A percentile compares a stretch with the other conserved stretches of the same genome.
These are phyloP conservation scores for Agrotis puta DNA, from an alignment of 2,888 invertebrate genomes.

Conservation along the genomic window DNA sequence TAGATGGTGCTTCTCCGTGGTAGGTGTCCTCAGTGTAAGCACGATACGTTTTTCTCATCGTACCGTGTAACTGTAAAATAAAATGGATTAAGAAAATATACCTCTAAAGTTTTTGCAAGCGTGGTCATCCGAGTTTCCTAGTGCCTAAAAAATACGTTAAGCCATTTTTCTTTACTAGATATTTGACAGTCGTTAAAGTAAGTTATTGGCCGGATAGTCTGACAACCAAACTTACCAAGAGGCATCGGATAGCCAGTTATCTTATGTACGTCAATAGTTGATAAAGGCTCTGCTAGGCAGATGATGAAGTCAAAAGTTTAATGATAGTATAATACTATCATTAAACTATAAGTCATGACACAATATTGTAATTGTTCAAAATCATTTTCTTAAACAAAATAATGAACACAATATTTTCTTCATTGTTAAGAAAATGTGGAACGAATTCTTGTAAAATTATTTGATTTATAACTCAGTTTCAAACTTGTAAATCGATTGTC, in stretches of 20 bases:
- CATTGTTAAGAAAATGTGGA: not conserved
- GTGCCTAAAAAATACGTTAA: no score
- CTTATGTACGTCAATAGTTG: no score
- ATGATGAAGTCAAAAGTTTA: no score
- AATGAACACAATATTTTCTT: not conserved
- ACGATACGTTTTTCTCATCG: conserved; percentile 91
- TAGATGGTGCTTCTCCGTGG: conserved; percentile 90
- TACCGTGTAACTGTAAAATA: conserved; percentile 92
- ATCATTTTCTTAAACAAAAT: not conserved
- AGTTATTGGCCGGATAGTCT: no score
- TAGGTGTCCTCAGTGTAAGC: conserved; percentile 93
- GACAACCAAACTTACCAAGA: no score
- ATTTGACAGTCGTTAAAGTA: no score
- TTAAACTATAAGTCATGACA: not conserved
- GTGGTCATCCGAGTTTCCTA: no score
- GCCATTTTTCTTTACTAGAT: no score
- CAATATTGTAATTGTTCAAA: not conserved
- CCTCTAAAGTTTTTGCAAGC: no score
- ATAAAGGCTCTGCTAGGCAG: no score
- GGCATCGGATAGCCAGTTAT: no score
- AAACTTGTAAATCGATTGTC: conserved; percentile 11
- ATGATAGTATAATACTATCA: not conserved
- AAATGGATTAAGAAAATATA: not conserved
- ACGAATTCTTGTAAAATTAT: not conserved
- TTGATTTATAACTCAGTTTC: conserved; percentile 15